Evolutionary conservation across 2,888 invertebrate species (phyloP).

Genomic region (Bombylius major): DNA sequence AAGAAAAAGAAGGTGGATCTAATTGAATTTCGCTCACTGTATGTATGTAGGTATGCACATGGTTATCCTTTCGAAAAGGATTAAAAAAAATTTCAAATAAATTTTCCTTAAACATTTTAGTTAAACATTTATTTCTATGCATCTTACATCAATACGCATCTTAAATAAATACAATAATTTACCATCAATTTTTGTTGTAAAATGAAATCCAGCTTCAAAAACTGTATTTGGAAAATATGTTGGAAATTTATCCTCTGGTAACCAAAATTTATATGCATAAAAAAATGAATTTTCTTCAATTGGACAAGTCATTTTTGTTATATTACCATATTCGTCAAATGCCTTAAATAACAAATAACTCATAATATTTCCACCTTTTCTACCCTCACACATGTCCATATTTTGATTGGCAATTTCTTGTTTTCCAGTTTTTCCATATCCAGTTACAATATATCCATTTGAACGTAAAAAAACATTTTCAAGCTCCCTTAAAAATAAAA

Average conservation of each 20-base stretch:
- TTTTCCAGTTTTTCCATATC: neutral
- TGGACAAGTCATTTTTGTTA: neutral
- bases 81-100: too few relatives aligned
- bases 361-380: neutral
- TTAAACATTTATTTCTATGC: neutral
- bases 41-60: too few relatives aligned
- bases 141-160: neutral
- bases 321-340: neutral
- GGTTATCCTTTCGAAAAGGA: too few relatives aligned
- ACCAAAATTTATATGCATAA: neutral
- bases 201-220: neutral
- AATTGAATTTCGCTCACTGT: too few relatives aligned
- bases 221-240: neutral
- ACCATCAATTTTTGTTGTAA: neutral
- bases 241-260: neutral
- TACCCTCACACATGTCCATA: neutral
- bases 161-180: neutral
- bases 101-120: too few relatives aligned
- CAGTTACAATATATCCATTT: neutral
- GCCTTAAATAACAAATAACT: neutral
- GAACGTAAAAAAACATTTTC: neutral
- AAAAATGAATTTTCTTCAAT: neutral
- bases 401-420: neutral
- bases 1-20: too few relatives aligned
- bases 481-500: neutral